These are phyloP conservation scores for Macaca fascicularis DNA, from an alignment of 2,113 vertebrate genomes.

Conservation along the genomic window DNA sequence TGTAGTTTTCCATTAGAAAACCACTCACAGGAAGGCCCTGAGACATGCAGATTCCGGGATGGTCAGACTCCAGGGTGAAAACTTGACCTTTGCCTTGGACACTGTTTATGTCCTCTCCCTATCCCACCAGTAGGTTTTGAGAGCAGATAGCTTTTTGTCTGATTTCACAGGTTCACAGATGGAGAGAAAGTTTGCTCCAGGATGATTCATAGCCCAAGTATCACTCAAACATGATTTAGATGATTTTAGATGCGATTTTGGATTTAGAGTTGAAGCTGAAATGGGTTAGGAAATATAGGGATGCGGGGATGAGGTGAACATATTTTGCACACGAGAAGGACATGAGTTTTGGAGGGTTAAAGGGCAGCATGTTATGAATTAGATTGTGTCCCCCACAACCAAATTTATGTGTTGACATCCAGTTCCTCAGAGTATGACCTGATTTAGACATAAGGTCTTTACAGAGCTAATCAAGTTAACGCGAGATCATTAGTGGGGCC, in stretches of 20 bases:
- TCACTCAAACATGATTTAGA: neutral
- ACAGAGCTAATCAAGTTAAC: neutral
- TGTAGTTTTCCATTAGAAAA: neutral
- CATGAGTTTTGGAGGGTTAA: neutral
- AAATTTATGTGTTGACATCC: neutral
- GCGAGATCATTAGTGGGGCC: neutral
- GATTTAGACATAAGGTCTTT: neutral
- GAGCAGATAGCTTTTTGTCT: neutral
- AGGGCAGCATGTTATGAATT: neutral
- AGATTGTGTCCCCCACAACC: neutral
- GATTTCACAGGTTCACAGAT: neutral
- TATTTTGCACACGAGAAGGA: neutral
- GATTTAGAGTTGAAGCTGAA: neutral
- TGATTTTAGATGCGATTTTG: slow-evolving; percentile 3
- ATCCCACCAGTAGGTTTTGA: neutral
- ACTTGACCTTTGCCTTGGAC: neutral
- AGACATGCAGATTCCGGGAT: neutral
- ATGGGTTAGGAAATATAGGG: neutral
- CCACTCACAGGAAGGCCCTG: neutral
- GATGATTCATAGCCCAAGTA: neutral
- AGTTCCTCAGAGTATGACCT: neutral
- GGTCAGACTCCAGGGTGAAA: neutral
- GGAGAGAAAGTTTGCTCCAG: neutral
- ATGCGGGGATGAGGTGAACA: neutral
- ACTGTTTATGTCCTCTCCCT: neutral